Base-by-base conservation (phyloP, 2,797 vertebrate genomes). In the Falco novaeseelandiae region DNA sequence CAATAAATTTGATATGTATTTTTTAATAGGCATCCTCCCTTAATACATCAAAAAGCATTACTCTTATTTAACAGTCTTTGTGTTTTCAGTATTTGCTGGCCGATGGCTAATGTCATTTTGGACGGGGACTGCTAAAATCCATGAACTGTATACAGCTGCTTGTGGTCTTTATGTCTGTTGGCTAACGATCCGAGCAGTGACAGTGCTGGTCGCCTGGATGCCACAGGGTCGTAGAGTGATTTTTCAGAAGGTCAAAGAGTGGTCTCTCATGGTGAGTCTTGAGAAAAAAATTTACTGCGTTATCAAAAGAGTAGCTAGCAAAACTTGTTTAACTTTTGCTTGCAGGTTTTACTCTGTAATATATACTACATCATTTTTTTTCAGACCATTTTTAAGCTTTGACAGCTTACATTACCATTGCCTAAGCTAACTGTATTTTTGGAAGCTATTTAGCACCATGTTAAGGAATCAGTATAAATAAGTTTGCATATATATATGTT, bases 31-130 rank as follows among this genome's bases (percentile, higher is more conserved):
- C 36, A 62, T 78, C 32, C 17, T 90, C 90, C 30, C 49, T 74
- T 91, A 80, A 46, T 66, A 34, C 4, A 36, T 59, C 42, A 77
- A 69, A 87, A 70, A 82, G 36, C 58, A 30, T 61, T 52, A 44
- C 36, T 87, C 48, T 97, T 97, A 79, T 90, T 93, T 92, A 96
- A 84, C 62, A 93, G 77, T 94, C 55, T 95, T 91, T 98, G 63
- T 97, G 11, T 96, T 97, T 98, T 89, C 98, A 99, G 99, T 99
- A 67, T 99, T 99, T 73, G 99, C 99, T n/a, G 99, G 99, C n/a
- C 99, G 99, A 77, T 99, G 99, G 99, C 95, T 99, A 86, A 99
- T 99, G 99, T 99, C 99, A 6, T 99, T 99, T 98, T 99, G 99
- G 99, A 99, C 99, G 17, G 99, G 99, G 87, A 99, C 98, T 94